A percentile compares a stretch with the other conserved stretches of the same genome.
Conservation (phyloP, 2,113 vertebrate genomes). For the Himantopus leucocephalus region DNA sequence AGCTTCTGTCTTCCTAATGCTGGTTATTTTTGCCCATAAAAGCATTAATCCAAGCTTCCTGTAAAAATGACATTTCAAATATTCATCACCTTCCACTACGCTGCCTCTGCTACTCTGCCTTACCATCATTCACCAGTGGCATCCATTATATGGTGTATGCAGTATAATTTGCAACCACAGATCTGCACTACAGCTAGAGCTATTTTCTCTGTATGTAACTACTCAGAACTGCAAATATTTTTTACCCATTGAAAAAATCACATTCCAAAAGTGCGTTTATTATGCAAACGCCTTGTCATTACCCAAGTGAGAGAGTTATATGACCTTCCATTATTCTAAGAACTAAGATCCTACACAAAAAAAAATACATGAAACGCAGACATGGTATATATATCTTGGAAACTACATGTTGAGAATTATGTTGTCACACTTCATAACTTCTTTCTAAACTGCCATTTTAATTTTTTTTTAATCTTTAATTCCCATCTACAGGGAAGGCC, state of each 20-base stretch:
- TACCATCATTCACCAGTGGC: neutral
- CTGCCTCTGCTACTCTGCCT: neutral
- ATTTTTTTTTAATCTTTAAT: too few species aligned
- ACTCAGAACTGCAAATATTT: neutral
- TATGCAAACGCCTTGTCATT: neutral
- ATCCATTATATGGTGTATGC: neutral
- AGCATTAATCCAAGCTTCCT: conserved; percentile 33
- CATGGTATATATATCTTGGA: too few species aligned
- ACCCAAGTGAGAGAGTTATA: neutral
- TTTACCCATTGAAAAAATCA: neutral
- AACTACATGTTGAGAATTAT: too few species aligned
- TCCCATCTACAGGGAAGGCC: too few species aligned
- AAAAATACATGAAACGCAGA: too few species aligned
- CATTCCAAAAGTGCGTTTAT: neutral
- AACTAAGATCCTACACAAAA: too few species aligned
- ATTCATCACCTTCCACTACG: conserved; percentile 16
- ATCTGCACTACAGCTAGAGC: neutral
- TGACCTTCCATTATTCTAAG: neutral
- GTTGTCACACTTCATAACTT: too few species aligned
- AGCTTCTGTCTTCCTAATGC: conserved; percentile 13
- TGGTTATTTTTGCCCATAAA: conserved; percentile 34
- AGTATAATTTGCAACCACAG: neutral
- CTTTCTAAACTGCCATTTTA: too few species aligned
- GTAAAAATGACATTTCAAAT: conserved; percentile 23
- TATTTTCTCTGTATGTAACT: neutral